A percentile compares a stretch with the other conserved stretches of the same genome.
Evolutionary conservation across 1,140 invertebrate genomes (phyloP).

Genomic region (Chironomus striatipennis): DNA sequence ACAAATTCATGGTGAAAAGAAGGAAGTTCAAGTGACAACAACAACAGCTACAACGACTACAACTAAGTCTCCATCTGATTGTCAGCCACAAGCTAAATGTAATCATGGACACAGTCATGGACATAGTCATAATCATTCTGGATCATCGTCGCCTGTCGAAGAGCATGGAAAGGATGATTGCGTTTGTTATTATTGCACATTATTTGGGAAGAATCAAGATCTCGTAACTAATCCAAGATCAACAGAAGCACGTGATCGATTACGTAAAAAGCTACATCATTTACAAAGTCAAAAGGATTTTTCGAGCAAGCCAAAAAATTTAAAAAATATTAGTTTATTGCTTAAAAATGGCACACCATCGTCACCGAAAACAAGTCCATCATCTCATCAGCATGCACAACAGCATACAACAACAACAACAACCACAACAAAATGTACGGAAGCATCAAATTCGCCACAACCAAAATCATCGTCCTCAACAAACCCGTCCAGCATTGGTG

Average conservation of each 20-base stretch:
- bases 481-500: not conserved
- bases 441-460: not conserved
- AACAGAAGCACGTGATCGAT: slow-evolving; percentile 42
- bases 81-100: slow-evolving; percentile 11
- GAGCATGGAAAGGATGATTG: slow-evolving; percentile 22
- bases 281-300: slow-evolving; percentile 26
- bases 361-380: not conserved
- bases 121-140: slow-evolving; percentile 8
- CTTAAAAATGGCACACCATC: not conserved
- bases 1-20: slow-evolving; percentile 24
- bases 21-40: slow-evolving; percentile 5
- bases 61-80: not conserved
- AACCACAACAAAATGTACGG: not conserved
- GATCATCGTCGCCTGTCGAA: not conserved
- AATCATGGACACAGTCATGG: not conserved
- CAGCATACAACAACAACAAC: no score
- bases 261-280: slow-evolving; percentile 42
- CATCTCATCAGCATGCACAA: not conserved
- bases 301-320: not conserved
- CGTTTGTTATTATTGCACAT: slow-evolving; percentile 25
- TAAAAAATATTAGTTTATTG: not conserved
- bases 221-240: slow-evolving; percentile 24
- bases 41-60: not conserved
- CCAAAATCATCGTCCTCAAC: not conserved
- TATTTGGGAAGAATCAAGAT: slow-evolving; percentile 24